Evolutionary conservation across 2,797 vertebrate species (phyloP).

Genomic region (Tragelaphus eurycerus): DNA sequence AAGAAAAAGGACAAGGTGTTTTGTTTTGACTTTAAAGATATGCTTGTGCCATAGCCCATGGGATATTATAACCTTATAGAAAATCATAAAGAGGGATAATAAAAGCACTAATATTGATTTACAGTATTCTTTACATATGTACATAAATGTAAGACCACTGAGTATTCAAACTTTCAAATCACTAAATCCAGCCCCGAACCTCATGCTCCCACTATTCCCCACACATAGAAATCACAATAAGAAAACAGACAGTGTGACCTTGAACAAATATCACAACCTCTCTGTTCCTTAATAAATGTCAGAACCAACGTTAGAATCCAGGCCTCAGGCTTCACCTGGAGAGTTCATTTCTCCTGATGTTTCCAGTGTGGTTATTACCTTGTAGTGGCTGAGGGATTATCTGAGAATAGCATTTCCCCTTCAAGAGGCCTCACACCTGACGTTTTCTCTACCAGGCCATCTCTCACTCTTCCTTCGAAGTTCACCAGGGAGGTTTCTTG

Average conservation of each 20-base stretch:
- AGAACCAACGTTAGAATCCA: neutral
- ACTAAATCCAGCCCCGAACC: neutral
- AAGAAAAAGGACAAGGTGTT: neutral
- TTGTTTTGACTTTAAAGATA: neutral
- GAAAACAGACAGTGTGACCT: neutral
- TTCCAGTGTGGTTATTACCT: neutral
- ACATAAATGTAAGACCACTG: neutral
- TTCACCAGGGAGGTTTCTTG: neutral
- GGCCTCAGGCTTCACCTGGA: neutral
- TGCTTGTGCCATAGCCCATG: neutral
- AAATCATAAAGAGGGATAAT: neutral
- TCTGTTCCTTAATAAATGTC: neutral
- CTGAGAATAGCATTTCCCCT: neutral
- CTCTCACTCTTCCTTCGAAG: neutral
- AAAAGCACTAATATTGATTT: constrained; percentile 12
- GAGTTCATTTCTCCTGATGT: neutral
- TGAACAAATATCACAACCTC: neutral
- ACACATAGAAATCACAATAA: neutral
- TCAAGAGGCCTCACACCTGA: neutral
- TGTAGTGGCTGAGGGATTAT: neutral
- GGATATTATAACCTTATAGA: neutral
- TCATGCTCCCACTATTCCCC: neutral
- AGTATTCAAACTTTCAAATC: constrained; percentile 31
- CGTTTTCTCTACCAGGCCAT: neutral
- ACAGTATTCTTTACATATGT: neutral